Conservation (phyloP, 2,888 invertebrate species). For the Chalcosyrphus nemorum region DNA sequence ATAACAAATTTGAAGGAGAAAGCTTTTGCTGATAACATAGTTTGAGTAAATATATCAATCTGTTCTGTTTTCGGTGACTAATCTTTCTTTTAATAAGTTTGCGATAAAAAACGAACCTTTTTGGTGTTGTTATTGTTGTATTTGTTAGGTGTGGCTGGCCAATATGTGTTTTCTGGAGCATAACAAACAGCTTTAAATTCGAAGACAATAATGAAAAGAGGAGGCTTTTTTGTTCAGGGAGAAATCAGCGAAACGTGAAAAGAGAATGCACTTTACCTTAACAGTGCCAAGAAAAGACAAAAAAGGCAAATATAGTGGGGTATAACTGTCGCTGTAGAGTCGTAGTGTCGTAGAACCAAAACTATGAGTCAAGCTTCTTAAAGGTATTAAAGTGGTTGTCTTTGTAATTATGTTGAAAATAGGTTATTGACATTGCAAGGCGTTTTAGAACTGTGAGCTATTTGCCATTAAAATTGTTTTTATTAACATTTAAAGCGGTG, state of each 20-base stretch:
- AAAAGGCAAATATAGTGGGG: neutral
- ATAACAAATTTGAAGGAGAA: slow-evolving; percentile 44
- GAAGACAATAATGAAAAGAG: neutral
- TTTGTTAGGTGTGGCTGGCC: slow-evolving; percentile 68
- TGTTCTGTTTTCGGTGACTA: slow-evolving; percentile 55
- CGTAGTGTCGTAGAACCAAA: too few relatives aligned
- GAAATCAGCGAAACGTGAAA: slow-evolving; percentile 34
- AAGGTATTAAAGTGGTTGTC: too few relatives aligned
- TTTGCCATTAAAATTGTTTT: too few relatives aligned
- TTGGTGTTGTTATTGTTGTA: slow-evolving; percentile 36
- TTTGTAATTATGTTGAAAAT: too few relatives aligned
- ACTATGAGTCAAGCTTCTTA: too few relatives aligned
- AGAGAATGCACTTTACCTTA: slow-evolving; percentile 12
- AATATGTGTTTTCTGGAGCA: neutral
- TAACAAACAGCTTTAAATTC: neutral
- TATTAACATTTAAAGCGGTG: too few relatives aligned
- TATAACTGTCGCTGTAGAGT: neutral
- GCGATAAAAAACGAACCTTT: slow-evolving; percentile 55
- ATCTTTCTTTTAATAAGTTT: slow-evolving; percentile 64
- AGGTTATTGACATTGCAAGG: too few relatives aligned
- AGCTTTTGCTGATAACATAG: slow-evolving; percentile 50
- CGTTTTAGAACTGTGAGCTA: too few relatives aligned
- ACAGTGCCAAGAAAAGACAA: neutral
- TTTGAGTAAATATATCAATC: slow-evolving; percentile 11
- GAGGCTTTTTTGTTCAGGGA: slow-evolving; percentile 1